Evolutionary conservation across 1,140 invertebrate genomes (phyloP).

Genomic region (Drosophila rhopaloa): DNA sequence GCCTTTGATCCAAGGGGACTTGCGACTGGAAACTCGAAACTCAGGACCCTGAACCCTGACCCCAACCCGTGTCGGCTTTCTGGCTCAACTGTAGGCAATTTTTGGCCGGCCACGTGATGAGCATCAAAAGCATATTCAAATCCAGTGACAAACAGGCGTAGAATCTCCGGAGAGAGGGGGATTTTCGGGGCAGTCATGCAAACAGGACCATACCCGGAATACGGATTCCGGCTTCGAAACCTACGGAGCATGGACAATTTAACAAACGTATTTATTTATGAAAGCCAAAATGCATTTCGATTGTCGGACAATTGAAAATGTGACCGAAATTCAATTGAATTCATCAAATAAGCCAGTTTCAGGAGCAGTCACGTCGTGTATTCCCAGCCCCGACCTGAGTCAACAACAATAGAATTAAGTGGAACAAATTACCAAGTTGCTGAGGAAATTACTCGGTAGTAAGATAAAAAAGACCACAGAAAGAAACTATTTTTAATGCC

Average conservation of each 20-base stretch:
- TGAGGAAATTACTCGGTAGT: not conserved
- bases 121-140: slow-evolving; percentile 71
- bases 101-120: slow-evolving; percentile 56
- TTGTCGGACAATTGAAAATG: slow-evolving; percentile 49
- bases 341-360: slow-evolving; percentile 54
- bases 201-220: slow-evolving; percentile 2
- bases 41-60: slow-evolving; percentile 12
- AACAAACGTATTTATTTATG: slow-evolving; percentile 78
- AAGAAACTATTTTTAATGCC: not conserved
- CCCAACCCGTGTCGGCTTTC: slow-evolving; percentile 8
- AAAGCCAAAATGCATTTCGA: slow-evolving; percentile 69
- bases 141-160: slow-evolving; percentile 66
- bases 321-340: slow-evolving; percentile 70
- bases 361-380: slow-evolving; percentile 57
- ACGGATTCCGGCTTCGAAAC: slow-evolving; percentile 5
- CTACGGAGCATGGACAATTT: slow-evolving; percentile 59
- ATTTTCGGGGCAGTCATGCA: slow-evolving; percentile 32
- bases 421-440: slow-evolving; percentile 5
- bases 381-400: slow-evolving; percentile 16
- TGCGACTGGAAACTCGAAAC: slow-evolving; percentile 5
- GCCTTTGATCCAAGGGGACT: slow-evolving; percentile 47
- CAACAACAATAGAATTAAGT: slow-evolving; percentile 23
- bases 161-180: slow-evolving; percentile 1
- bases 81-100: slow-evolving; percentile 34
- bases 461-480: not conserved